Percentiles rank a stretch among this genome's conserved stretches.
Evolutionary conservation across 2,888 invertebrate genomes (phyloP).

Genomic region (Ectropis crepuscularia): DNA sequence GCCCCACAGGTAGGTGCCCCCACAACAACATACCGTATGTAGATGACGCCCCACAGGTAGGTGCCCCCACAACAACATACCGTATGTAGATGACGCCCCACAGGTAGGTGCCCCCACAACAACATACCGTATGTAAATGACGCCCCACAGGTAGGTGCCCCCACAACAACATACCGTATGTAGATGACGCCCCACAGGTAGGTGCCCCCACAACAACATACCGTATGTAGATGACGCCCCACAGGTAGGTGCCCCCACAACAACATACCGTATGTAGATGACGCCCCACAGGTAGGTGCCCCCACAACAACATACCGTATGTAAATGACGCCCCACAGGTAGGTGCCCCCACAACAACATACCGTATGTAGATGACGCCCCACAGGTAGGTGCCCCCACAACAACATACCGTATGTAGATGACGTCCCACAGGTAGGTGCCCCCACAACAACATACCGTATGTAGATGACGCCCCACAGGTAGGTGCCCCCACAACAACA

Average conservation of each 20-base stretch:
- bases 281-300: conserved; percentile 99
- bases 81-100: conserved; percentile 99
- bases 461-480: conserved; percentile 99
- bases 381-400: conserved; percentile 99
- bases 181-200: conserved; percentile 99
- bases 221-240: conserved; percentile 99
- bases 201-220: no score
- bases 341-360: no score
- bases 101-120: conserved; percentile 99
- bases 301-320: no score
- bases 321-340: conserved; percentile 99
- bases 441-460: no score
- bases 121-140: conserved; percentile 97
- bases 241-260: conserved; percentile 99
- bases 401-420: conserved; percentile 97
- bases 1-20: conserved; percentile 99
- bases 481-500: no score
- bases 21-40: conserved; percentile 95
- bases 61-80: no score
- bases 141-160: conserved; percentile 99
- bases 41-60: conserved; percentile 99
- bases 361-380: conserved; percentile 99
- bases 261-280: conserved; percentile 97
- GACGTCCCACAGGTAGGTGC: conserved; percentile 99
- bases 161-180: conserved; percentile 94